phyloP scores from a whole-genome alignment of 2,113 vertebrate genomes.

The Clarias magur region DNA sequence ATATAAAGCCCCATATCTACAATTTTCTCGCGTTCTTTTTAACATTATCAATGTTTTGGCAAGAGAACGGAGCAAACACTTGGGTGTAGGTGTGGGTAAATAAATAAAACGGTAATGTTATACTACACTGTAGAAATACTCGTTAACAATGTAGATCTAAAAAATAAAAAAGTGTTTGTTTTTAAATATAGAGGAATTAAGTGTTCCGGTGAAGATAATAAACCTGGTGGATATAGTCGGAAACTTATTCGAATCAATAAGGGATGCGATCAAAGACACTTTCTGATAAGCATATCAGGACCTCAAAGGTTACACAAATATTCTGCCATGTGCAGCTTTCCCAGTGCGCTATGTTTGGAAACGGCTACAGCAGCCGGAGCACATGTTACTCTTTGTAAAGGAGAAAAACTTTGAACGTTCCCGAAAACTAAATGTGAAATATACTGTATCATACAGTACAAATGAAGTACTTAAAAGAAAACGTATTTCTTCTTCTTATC shows the following conservation, averaged over 20 bases:
- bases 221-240: background rate
- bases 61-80: background rate
- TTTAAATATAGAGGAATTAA: background rate
- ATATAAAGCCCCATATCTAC: constrained; percentile 3
- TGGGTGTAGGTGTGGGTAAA: background rate
- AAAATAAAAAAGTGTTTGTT: too few relatives aligned
- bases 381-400: background rate
- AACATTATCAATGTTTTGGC: constrained; percentile 22
- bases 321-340: constrained; percentile 32
- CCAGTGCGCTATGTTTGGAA: background rate
- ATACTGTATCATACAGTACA: background rate
- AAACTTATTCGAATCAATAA: background rate
- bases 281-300: background rate
- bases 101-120: background rate
- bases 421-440: background rate
- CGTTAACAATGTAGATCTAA: background rate
- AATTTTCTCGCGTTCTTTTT: background rate
- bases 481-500: background rate
- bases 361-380: background rate
- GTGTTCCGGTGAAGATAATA: background rate
- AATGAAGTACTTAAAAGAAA: background rate
- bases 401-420: background rate
- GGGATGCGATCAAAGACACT: background rate
- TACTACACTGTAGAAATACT: background rate
- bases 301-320: background rate